Conservation (phyloP, 2,888 invertebrate genomes). For the Emesis furor region DNA sequence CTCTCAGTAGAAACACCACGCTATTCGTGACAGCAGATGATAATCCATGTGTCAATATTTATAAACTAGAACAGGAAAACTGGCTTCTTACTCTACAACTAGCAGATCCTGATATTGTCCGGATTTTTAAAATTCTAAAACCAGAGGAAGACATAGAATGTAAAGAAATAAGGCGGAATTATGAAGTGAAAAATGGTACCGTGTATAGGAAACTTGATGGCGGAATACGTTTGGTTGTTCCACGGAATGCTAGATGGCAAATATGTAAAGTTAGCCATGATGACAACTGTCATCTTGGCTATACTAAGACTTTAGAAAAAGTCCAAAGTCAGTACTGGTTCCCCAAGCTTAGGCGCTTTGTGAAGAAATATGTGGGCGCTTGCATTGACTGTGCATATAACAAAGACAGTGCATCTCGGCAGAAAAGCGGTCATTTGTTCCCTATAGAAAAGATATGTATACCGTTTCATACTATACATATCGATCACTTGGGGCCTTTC, state of each 20-base stretch:
- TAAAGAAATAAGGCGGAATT: constrained; percentile 39
- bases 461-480: constrained; percentile 8
- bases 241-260: constrained; percentile 69
- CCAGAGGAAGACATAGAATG: constrained; percentile 22
- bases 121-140: constrained; percentile 26
- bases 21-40: neutral
- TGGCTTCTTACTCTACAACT: constrained; percentile 45
- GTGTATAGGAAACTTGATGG: constrained; percentile 35
- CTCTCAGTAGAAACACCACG: constrained; percentile 46
- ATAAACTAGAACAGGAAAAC: constrained; percentile 18
- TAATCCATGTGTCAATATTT: constrained; percentile 19
- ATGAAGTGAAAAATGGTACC: constrained; percentile 43
- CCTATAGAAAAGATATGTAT: constrained; percentile 24
- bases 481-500: neutral
- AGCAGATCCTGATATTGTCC: constrained; percentile 30
- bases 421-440: neutral
- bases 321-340: constrained; percentile 15
- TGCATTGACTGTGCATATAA: constrained; percentile 60
- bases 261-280: constrained; percentile 71
- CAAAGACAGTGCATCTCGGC: constrained; percentile 38
- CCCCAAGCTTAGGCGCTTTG: constrained; percentile 45
- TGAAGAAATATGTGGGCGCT: constrained; percentile 51
- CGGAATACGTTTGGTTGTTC: constrained; percentile 51
- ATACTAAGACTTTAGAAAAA: constrained; percentile 2
- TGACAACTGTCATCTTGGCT: constrained; percentile 60